phyloP scores from a whole-genome alignment of 2,888 invertebrate genomes.

The Cataglyphis livida region DNA sequence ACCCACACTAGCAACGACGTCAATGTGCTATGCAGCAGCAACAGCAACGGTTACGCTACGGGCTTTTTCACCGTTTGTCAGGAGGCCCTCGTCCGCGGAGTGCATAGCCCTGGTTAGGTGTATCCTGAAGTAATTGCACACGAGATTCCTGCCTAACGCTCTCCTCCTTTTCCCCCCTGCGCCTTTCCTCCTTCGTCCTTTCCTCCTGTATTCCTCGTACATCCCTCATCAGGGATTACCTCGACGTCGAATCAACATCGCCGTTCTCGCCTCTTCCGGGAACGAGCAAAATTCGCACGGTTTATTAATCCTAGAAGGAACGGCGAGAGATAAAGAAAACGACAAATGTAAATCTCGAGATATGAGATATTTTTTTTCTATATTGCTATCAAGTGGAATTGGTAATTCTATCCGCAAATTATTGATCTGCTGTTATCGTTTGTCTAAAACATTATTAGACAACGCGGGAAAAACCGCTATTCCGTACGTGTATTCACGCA shows the following conservation, averaged over 20 bases:
- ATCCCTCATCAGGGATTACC: conserved; percentile 32
- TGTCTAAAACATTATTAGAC: conserved; percentile 62
- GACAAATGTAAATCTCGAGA: not conserved
- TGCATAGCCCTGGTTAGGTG: conserved; percentile 62
- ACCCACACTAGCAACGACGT: conserved; percentile 85
- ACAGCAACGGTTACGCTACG: conserved; percentile 82
- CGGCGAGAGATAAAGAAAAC: not conserved
- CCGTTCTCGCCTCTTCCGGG: conserved; percentile 42
- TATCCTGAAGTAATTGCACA: conserved; percentile 75
- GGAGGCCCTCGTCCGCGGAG: conserved; percentile 54
- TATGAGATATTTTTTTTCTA: not conserved
- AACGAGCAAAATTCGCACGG: conserved; percentile 12
- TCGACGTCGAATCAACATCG: conserved; percentile 29
- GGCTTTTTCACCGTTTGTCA: conserved; percentile 84
- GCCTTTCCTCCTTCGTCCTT: conserved; percentile 45
- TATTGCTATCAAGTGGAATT: not conserved
- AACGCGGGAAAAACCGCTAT: conserved; percentile 76
- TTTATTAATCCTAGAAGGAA: not conserved
- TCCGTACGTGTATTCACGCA: conserved; percentile 68
- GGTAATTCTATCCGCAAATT: not conserved
- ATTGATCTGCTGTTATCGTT: not conserved
- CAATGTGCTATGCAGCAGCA: conserved; percentile 84
- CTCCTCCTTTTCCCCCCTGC: conserved; percentile 41
- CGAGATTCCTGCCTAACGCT: conserved; percentile 68
- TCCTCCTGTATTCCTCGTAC: conserved; percentile 55